Evolutionary conservation across 1,140 invertebrate species (phyloP).

Genomic region (Akabosia matsudoensis): DNA sequence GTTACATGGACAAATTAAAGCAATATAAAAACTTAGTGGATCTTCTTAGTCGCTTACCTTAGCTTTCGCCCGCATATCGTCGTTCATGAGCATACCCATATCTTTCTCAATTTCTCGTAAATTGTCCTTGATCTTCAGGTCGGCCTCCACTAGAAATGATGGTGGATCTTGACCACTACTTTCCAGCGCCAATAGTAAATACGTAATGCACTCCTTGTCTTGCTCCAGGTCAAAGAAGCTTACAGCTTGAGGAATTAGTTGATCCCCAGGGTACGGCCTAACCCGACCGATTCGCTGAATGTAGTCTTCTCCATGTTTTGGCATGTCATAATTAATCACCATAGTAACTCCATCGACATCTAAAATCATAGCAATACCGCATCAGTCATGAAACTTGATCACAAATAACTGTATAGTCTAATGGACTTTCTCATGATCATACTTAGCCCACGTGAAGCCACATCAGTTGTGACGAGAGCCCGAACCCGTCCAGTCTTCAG

Average conservation of each 20-base stretch:
- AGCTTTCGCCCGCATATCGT: background rate
- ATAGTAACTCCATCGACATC: slow-evolving; percentile 72
- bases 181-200: background rate
- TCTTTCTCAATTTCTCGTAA: background rate
- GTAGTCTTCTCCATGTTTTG: slow-evolving; percentile 83
- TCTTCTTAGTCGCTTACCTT: background rate
- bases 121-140: background rate
- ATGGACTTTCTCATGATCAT: background rate
- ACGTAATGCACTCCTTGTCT: slow-evolving; percentile 57
- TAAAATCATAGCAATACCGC: background rate
- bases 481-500: slow-evolving; percentile 71
- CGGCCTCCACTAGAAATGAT: background rate
- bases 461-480: slow-evolving; percentile 87
- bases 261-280: slow-evolving; percentile 86
- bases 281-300: slow-evolving; percentile 93
- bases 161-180: background rate
- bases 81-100: background rate
- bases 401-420: no score
- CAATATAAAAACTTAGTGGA: background rate
- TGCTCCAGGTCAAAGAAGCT: slow-evolving; percentile 73
- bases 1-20: background rate
- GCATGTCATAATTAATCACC: slow-evolving; percentile 90
- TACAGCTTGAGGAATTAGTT: slow-evolving; percentile 81
- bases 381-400: background rate
- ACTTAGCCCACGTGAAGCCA: slow-evolving; percentile 84